A percentile compares a stretch with the other conserved stretches of the same genome.
phyloP scores from a whole-genome alignment of 2,113 vertebrate species.

The Paedocypris sp. region DNA sequence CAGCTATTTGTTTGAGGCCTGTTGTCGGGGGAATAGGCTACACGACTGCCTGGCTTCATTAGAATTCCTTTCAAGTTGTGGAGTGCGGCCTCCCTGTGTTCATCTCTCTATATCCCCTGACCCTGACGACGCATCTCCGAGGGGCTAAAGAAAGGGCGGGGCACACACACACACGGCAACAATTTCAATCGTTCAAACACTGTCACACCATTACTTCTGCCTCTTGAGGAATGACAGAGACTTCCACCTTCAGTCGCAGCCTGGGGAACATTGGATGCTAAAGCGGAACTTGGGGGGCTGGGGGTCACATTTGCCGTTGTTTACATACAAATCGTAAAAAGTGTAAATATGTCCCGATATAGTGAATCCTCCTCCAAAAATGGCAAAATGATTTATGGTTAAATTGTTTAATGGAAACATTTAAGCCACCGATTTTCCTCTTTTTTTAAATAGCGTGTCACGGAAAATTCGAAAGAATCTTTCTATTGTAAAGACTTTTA shows the following conservation, averaged over 20 bases:
- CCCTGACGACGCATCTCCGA: constrained; percentile 54
- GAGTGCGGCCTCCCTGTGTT: constrained; percentile 63
- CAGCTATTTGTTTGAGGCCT: constrained; percentile 73
- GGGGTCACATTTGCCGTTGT: background rate
- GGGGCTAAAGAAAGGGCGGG: constrained; percentile 59
- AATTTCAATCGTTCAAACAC: constrained; percentile 50
- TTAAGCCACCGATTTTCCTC: too few species aligned
- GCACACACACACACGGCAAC: constrained; percentile 9
- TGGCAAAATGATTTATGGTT: too few species aligned
- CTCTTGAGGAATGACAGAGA: constrained; percentile 25
- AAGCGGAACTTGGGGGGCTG: background rate
- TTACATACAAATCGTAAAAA: too few species aligned
- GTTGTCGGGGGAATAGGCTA: constrained; percentile 68
- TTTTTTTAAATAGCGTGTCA: too few species aligned
- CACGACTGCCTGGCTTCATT: constrained; percentile 64
- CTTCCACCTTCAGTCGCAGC: constrained; percentile 23
- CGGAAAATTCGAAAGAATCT: too few species aligned
- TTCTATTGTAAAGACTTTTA: too few species aligned
- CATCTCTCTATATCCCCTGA: constrained; percentile 66
- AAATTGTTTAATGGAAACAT: too few species aligned
- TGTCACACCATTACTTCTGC: constrained; percentile 53
- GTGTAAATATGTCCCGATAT: too few species aligned
- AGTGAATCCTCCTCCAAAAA: too few species aligned
- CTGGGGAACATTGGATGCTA: constrained; percentile 4
- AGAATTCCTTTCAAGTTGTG: constrained; percentile 73